Evolutionary conservation across 2,888 invertebrate genomes (phyloP).

Genomic region (Phengaris arion): DNA sequence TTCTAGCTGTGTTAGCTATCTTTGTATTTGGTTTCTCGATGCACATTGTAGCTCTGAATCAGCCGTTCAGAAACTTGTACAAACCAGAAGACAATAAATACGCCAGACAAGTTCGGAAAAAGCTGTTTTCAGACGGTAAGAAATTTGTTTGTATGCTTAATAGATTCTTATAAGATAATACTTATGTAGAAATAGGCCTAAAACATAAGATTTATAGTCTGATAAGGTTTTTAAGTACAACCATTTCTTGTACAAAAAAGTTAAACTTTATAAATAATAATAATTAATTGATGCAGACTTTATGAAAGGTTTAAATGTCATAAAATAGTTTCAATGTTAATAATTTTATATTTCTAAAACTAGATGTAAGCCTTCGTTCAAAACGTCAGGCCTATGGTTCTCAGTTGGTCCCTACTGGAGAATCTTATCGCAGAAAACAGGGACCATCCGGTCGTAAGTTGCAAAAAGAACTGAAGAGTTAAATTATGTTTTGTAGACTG

Average conservation of each 20-base stretch:
- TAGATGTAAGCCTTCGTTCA: conserved; percentile 67
- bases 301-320: not conserved
- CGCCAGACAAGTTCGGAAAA: conserved; percentile 75
- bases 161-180: not conserved
- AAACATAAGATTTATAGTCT: not conserved
- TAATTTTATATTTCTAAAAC: conserved; percentile 32
- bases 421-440: conserved; percentile 82
- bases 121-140: conserved; percentile 87
- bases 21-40: conserved; percentile 99
- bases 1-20: conserved; percentile 97
- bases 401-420: conserved; percentile 66
- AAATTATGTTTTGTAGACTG: conserved; percentile 25
- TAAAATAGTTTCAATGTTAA: not conserved
- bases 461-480: conserved; percentile 32
- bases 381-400: conserved; percentile 68
- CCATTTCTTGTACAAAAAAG: not conserved
- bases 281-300: not conserved
- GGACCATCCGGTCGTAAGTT: conserved; percentile 83
- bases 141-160: conserved; percentile 31
- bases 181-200: not conserved
- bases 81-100: conserved; percentile 81
- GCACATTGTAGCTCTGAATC: conserved; percentile 97
- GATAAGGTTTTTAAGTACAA: not conserved
- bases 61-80: conserved; percentile 89
- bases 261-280: not conserved